Evolutionary conservation across 2,888 invertebrate genomes (phyloP).

Genomic region (Hydraecia micacea): DNA sequence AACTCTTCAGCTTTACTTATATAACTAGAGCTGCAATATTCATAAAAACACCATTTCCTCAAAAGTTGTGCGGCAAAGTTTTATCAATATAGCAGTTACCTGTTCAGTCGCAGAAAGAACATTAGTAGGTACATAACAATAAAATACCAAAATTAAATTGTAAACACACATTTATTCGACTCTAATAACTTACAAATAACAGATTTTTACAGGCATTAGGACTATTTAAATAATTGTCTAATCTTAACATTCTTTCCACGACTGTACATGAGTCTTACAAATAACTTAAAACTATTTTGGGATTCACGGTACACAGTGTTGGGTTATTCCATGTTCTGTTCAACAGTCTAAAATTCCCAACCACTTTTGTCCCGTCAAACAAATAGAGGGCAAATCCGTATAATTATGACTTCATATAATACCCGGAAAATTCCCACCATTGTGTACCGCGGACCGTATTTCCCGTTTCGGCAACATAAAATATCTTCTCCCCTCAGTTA

Average conservation of each 20-base stretch:
- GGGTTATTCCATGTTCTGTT: constrained; percentile 46
- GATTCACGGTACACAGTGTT: constrained; percentile 56
- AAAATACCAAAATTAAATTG: constrained; percentile 61
- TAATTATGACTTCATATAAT: constrained; percentile 43
- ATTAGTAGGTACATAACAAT: constrained; percentile 55
- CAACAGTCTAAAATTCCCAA: constrained; percentile 29
- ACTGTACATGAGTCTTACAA: constrained; percentile 66
- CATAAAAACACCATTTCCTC: constrained; percentile 39
- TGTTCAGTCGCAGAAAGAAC: constrained; percentile 68
- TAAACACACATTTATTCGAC: constrained; percentile 66
- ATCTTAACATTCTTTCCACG: constrained; percentile 67
- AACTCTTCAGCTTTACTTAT: constrained; percentile 34
- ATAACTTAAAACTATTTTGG: constrained; percentile 52
- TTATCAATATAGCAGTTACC: constrained; percentile 57
- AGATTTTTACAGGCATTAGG: constrained; percentile 65
- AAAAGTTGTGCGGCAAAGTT: constrained; percentile 20
- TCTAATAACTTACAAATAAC: constrained; percentile 69
- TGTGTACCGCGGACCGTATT: constrained; percentile 47
- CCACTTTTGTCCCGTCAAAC: constrained; percentile 55
- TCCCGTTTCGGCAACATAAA: constrained; percentile 25
- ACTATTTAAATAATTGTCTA: constrained; percentile 67
- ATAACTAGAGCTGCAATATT: constrained; percentile 50
- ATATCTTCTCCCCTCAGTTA: constrained; percentile 41
- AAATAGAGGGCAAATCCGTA: constrained; percentile 63
- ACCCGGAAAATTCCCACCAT: constrained; percentile 38